Evolutionary conservation across 2,113 vertebrate species (phyloP).

Genomic region (Thermophis baileyi): DNA sequence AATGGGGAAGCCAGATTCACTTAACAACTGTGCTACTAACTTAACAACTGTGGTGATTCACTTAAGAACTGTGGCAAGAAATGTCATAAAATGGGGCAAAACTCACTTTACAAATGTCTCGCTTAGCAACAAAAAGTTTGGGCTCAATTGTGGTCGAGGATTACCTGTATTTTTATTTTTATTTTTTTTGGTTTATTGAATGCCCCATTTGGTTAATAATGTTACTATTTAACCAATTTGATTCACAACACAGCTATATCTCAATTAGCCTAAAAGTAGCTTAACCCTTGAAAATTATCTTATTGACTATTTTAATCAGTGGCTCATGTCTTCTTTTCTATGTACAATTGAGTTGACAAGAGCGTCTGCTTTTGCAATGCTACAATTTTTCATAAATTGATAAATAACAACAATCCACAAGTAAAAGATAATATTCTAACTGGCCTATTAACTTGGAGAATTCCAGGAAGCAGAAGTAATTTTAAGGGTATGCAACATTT

Average conservation of each 20-base stretch:
- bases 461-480: conserved; percentile 20
- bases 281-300: background rate
- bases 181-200: background rate
- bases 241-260: background rate
- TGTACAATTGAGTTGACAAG: background rate
- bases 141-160: background rate
- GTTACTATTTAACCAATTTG: background rate
- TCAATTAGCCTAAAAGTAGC: background rate
- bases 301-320: background rate
- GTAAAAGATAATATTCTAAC: background rate
- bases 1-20: background rate
- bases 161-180: background rate
- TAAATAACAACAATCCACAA: background rate
- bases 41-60: background rate
- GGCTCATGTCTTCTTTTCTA: background rate
- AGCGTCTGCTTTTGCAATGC: background rate
- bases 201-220: background rate
- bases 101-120: background rate
- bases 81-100: background rate
- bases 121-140: background rate
- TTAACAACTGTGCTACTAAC: background rate
- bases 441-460: background rate
- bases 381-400: background rate
- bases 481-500: background rate
- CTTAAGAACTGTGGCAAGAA: background rate